phyloP scores from a whole-genome alignment of 2,797 vertebrate genomes.

The Sternarchorhynchus goeldii region DNA sequence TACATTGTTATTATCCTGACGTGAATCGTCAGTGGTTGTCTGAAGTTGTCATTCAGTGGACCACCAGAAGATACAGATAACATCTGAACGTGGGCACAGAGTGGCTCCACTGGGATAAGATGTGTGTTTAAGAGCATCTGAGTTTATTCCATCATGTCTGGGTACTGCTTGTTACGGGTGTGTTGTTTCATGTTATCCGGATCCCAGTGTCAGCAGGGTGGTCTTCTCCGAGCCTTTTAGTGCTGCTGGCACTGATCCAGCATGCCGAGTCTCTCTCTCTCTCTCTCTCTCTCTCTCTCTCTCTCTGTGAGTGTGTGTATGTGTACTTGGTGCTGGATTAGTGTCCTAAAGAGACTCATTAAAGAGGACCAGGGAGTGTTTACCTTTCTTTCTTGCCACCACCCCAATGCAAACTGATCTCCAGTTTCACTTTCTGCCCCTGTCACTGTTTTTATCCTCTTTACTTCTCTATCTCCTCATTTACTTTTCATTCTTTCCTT shows the following conservation, averaged over 20 bases:
- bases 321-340: slow-evolving; percentile 41
- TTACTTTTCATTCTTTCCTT: background rate
- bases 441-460: background rate
- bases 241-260: slow-evolving; percentile 29
- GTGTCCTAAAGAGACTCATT: slow-evolving; percentile 30
- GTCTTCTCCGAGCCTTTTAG: slow-evolving; percentile 30
- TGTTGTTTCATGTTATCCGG: slow-evolving; percentile 42
- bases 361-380: slow-evolving; percentile 36
- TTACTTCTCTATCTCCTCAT: background rate
- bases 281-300: slow-evolving; percentile 3
- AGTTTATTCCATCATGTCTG: slow-evolving; percentile 43
- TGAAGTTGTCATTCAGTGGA: slow-evolving; percentile 6
- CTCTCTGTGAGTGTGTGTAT: slow-evolving; percentile 9
- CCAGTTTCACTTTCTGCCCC: background rate
- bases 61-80: slow-evolving; percentile 25
- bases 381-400: slow-evolving; percentile 21
- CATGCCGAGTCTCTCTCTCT: slow-evolving; percentile 9
- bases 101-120: slow-evolving; percentile 18
- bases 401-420: slow-evolving; percentile 2
- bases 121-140: slow-evolving; percentile 30
- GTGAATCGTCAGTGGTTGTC: background rate
- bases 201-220: slow-evolving; percentile 46
- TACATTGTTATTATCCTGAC: background rate
- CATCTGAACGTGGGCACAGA: slow-evolving; percentile 13
- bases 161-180: slow-evolving; percentile 22